A percentile compares a stretch with the other conserved stretches of the same genome.
phyloP scores from a whole-genome alignment of 2,888 invertebrate species.

The Acronicta alni region DNA sequence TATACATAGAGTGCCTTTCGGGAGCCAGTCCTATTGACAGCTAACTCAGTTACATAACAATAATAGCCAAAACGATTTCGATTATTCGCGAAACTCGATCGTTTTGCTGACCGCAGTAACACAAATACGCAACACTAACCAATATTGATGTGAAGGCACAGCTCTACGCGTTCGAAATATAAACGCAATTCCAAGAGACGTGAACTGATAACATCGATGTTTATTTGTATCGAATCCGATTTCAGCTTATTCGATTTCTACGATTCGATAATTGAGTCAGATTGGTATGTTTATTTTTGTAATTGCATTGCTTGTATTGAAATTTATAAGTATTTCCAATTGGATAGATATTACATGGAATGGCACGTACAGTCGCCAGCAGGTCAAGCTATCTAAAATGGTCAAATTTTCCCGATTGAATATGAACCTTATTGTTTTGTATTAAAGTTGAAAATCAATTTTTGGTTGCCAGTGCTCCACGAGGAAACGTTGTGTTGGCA shows the following conservation, averaged over 20 bases:
- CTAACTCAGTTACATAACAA: slow-evolving; percentile 1
- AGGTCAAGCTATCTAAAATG: too few species aligned
- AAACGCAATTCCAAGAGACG: slow-evolving; percentile 39
- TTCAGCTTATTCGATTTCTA: slow-evolving; percentile 26
- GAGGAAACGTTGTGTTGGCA: too few species aligned
- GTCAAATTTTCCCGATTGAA: too few species aligned
- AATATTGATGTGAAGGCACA: slow-evolving; percentile 38
- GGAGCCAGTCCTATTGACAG: background rate
- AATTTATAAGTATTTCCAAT: too few species aligned
- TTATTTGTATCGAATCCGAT: slow-evolving; percentile 40
- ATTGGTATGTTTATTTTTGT: slow-evolving; percentile 37
- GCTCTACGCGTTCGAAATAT: slow-evolving; percentile 43
- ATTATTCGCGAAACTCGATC: slow-evolving; percentile 10
- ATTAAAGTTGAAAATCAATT: too few species aligned
- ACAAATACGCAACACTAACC: slow-evolving; percentile 25
- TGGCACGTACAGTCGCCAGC: too few species aligned
- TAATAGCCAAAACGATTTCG: slow-evolving; percentile 3
- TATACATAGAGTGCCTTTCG: too few species aligned
- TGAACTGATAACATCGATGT: slow-evolving; percentile 33
- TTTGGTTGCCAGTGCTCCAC: too few species aligned
- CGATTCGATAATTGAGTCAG: slow-evolving; percentile 36
- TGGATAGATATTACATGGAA: too few species aligned
- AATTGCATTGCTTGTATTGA: slow-evolving; percentile 28
- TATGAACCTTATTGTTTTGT: too few species aligned
- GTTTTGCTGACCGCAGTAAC: background rate